Evolutionary conservation across 2,888 invertebrate genomes (phyloP).

Genomic region (Zele albiditarsus): DNA sequence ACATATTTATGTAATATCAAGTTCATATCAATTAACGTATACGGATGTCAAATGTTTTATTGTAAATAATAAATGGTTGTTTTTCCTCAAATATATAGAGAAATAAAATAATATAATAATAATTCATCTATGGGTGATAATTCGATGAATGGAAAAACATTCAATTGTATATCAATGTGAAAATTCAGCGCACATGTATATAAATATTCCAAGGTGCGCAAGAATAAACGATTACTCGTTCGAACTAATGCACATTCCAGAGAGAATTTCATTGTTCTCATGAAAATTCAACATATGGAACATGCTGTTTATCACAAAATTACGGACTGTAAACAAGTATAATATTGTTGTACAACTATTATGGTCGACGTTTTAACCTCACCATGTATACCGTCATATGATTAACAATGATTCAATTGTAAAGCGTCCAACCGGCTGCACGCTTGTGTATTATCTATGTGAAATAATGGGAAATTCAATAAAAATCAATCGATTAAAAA

Average conservation of each 20-base stretch:
- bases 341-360: neutral
- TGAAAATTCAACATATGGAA: neutral
- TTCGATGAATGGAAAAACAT: neutral
- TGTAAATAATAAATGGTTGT: conserved; percentile 11
- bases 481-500: neutral
- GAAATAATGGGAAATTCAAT: neutral
- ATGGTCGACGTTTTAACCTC: neutral
- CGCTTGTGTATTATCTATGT: neutral
- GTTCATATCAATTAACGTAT: conserved; percentile 19
- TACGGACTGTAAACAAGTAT: neutral
- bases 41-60: conserved; percentile 14
- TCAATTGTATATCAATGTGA: neutral
- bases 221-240: neutral
- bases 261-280: neutral
- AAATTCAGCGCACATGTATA: neutral
- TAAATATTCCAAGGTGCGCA: neutral
- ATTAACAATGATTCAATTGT: neutral
- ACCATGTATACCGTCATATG: neutral
- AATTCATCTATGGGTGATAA: neutral
- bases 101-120: neutral
- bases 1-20: conserved; percentile 15
- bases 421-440: neutral
- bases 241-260: neutral
- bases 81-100: neutral
- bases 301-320: neutral